Evolutionary conservation across 2,888 invertebrate genomes (phyloP), one percentile per base, ranked within the genome.

Genomic region (Chymomyza fuscimana): DNA sequence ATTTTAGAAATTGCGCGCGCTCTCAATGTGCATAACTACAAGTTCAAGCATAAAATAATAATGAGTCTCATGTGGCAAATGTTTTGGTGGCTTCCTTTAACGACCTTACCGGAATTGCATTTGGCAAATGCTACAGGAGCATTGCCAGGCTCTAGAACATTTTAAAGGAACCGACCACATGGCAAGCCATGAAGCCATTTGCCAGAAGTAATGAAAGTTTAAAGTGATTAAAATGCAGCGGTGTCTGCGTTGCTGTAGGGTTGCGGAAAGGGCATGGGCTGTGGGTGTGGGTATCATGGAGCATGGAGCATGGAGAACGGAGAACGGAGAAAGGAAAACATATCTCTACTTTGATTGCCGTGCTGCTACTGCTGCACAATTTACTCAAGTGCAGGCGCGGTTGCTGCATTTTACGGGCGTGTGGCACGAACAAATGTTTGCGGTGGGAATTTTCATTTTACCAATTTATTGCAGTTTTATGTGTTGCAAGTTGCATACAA

Each of bases 381-480:
- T 58, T 29, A 25, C 29, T 19, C 58, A 58, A 58, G 58, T 58
- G 58, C 58, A 58, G 58, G 29, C 15, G 58, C 29, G 58, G 58
- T 25, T 25, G 29, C 25, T 22, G 58, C 58, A 25, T 25, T 58
- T 54, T 54, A 54, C 59, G 22, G 19, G 46, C 62, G n/a, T 32
- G 36, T 63, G 59, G 29, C 32, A n/a, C 29, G 10, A 25, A 15
- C 46, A 15, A 36, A 64, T 51, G 63, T 52, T 32, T 50, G 65
- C 29, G 12, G 16, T 50, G 50, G 58, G 16, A 22, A 58, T 50
- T 65, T 58, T 36, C 36, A 40, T 62, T 62, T 62, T 36, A 25
- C 58, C 32, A 52, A 64, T 54, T 64, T 64, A 64, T 64, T 64
- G 63, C 51, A 22, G 46, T 63, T 63, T 63, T 63, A 51, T 63